These are phyloP conservation scores for Heliornis fulica DNA, from an alignment of 2,113 vertebrate species.

Conservation along the genomic window DNA sequence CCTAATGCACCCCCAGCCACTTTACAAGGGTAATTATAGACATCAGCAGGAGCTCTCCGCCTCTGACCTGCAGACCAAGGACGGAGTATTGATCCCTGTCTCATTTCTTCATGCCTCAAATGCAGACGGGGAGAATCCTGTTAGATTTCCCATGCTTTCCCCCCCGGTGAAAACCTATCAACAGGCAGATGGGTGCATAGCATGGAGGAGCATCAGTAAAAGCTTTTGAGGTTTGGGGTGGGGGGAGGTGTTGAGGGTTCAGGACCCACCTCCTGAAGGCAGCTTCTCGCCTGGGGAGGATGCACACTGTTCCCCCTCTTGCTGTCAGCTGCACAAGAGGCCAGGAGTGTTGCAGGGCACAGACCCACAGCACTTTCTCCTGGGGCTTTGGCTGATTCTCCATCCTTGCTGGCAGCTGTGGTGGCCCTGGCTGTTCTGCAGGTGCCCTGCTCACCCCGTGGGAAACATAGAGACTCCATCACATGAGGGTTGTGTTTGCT, in stretches of 20 bases:
- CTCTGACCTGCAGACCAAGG: background rate
- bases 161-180: background rate
- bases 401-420: fast-evolving
- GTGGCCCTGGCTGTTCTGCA: background rate
- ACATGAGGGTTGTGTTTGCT: background rate
- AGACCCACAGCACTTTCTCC: too few species aligned
- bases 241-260: background rate
- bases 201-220: background rate
- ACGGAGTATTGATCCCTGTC: background rate
- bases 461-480: background rate
- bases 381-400: background rate
- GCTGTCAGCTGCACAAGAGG: background rate
- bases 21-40: background rate
- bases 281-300: background rate
- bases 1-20: background rate
- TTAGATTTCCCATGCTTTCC: background rate
- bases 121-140: background rate
- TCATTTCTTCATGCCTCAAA: background rate
- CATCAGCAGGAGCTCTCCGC: background rate
- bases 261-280: background rate
- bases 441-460: background rate
- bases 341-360: fast-evolving
- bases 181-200: background rate
- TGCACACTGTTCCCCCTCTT: background rate
- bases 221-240: background rate